Base-by-base conservation (phyloP, 2,797 vertebrate species). In the Macropodus opercularis region DNA sequence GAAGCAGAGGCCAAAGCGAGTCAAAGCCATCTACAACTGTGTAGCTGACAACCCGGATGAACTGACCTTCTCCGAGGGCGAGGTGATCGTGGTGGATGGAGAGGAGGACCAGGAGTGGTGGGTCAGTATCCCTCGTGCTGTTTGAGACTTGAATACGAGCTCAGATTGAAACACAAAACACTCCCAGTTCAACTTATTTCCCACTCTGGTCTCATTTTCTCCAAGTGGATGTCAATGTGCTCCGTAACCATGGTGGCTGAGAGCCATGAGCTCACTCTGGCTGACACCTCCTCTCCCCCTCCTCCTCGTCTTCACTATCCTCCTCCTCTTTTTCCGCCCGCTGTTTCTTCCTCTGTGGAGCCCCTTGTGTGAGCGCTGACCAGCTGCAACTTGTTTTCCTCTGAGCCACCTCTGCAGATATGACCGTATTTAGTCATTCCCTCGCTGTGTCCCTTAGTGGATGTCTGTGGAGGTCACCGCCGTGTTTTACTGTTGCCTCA, bases 31-130 rank as follows among this genome's bases (percentile, higher is more conserved):
- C 63, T 99, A 98, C 83, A 97, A 98, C 91, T 99, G 97, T 34
- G 84, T 93, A 34, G 98, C 97, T 0, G 98, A 99, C 91, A 98
- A 99, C 87, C 96, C 96, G 0, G 98, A 99, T 4, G 98, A 99
- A 87, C 88, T 99, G 75, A 99, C 98, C 1, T 99, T 99, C 90
- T 94, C 94, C 0, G 98, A 99, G 85, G 98, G 97, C 2, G 97
- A 99, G 47, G 93, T 99, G 84, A 99, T 99, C 47, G 88, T 99
- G 40, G 97, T 99, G 67, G 97, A 97, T 0, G 98, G 97, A 27
- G 98, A 98, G 83, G 98, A 99, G 88, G 98, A 99, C 90, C 96
- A 97, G 52, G 98, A 98, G 94, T 99, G 97, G 98, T 99, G 98
- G 98, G 97, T 99, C 76, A 96, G 98, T 99, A 78, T 58, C 80